Percentiles rank a stretch among this genome's conserved stretches.
phyloP scores from a whole-genome alignment of 1,140 invertebrate species.

The Helicoverpa zea region DNA sequence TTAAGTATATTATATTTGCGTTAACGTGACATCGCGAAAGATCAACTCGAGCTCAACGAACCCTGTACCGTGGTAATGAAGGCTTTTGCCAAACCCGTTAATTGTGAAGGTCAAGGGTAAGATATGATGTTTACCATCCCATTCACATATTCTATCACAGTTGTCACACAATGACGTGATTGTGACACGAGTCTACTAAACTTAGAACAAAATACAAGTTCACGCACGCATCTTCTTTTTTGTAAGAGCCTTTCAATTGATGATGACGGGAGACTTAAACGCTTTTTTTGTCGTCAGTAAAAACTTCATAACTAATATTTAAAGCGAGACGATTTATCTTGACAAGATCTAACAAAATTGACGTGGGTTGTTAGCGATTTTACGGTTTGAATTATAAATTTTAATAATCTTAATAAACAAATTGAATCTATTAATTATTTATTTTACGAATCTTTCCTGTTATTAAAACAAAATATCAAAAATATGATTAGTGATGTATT shows the following conservation, averaged over 20 bases:
- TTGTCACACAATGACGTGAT: not conserved
- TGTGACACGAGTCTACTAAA: no score
- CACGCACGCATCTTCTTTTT: not conserved
- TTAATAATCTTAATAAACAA: no score
- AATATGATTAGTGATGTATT: no score
- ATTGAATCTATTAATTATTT: no score
- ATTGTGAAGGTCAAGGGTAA: not conserved
- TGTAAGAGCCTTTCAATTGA: not conserved
- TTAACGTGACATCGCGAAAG: not conserved
- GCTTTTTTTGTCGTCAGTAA: not conserved
- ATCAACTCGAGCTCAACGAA: not conserved
- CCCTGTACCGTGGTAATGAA: not conserved
- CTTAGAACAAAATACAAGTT: not conserved
- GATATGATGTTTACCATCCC: not conserved
- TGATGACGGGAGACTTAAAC: not conserved
- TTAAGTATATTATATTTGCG: not conserved
- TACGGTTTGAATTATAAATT: no score
- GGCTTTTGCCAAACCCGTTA: not conserved
- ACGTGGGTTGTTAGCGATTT: not conserved
- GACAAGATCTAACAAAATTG: not conserved
- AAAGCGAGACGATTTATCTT: not conserved
- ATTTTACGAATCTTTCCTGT: no score
- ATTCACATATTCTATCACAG: not conserved
- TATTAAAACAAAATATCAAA: no score
- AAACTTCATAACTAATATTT: not conserved